Evolutionary conservation across 2,113 vertebrate genomes (phyloP), one percentile per base, ranked within the genome.

Genomic region (Alosa alosa): DNA sequence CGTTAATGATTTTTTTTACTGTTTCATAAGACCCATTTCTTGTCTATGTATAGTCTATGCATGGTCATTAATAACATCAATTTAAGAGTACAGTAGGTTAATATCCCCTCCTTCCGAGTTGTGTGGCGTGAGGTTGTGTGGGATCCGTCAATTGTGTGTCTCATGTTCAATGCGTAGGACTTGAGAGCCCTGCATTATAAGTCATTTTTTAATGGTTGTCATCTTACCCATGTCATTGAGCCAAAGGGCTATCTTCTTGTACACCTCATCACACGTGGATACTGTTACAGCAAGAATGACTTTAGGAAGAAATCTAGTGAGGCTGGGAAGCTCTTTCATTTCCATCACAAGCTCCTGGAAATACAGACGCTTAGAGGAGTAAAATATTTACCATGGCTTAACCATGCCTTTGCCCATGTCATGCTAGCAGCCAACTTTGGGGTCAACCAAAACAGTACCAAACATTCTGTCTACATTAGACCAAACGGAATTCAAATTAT

Each of bases 161-260:
- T 44, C 41, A 44, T 44, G 41, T 44, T 44, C 31, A 31, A 31
- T 31, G 31, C 31, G 31, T 31, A 31, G 2, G 2, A 44, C 41
- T 44, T 44, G 41, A 44, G 41, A 44, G 41, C 41, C 41, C 41
- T 44, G 41, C 41, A 44, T 44, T 44, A 44, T 44, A 44, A 44
- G 41, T 44, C 41, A 49, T 60, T 60, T 60, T 22, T 18, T 22
- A 22, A 5, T 60, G 55, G 20, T 22, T 60, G 18, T 22, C 55
- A 60, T 49, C 93, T 85, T 94, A 99, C 98, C 98, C 98, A 99
- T 98, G 93, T 99, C 97, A 0, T 99, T 99, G 89, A 99, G 96
- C 97, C 98, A 99, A 90, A 96, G 95, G 39, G 98, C 98, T 0
- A 99, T 96, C 92, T 97, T 99, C 94, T 96, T 97, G 95, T 99